Evolutionary conservation across 1,140 invertebrate genomes (phyloP).

Genomic region (Lepidurus arcticus): DNA sequence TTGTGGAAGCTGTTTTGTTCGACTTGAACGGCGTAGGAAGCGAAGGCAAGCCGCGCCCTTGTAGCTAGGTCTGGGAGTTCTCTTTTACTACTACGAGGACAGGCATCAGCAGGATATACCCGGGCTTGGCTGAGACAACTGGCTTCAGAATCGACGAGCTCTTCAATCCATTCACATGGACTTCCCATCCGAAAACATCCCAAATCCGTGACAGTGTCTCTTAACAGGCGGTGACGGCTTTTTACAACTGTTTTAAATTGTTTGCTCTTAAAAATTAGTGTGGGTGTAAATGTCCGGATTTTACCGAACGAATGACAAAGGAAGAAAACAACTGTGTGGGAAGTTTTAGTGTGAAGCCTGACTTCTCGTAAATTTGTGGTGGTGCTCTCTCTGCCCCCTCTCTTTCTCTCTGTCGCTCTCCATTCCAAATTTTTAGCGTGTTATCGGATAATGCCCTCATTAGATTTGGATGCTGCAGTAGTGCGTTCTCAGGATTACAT

Average conservation of each 20-base stretch:
- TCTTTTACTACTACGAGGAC: neutral
- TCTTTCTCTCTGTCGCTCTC: too few species aligned
- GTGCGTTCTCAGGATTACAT: neutral
- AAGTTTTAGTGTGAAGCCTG: too few species aligned
- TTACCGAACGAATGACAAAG: too few species aligned
- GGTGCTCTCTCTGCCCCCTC: neutral
- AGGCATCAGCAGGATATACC: neutral
- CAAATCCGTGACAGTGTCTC: neutral
- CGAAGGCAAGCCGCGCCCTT: slow-evolving; percentile 5
- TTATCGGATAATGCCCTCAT: slow-evolving; percentile 4
- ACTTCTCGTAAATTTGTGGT: too few species aligned
- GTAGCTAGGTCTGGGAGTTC: neutral
- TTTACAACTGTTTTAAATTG: too few species aligned
- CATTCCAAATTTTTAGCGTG: neutral
- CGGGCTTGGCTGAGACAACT: neutral
- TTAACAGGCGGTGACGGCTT: neutral
- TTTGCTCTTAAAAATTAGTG: too few species aligned
- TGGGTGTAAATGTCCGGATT: too few species aligned
- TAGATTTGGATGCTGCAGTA: neutral
- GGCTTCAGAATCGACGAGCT: neutral
- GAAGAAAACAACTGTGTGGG: too few species aligned
- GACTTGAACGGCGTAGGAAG: neutral
- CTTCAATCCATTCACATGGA: neutral
- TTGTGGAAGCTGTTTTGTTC: neutral
- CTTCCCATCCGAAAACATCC: neutral